Percentiles rank a stretch among this genome's conserved stretches.
Evolutionary conservation across 2,797 vertebrate genomes (phyloP).

Genomic region (Paguma larvata): DNA sequence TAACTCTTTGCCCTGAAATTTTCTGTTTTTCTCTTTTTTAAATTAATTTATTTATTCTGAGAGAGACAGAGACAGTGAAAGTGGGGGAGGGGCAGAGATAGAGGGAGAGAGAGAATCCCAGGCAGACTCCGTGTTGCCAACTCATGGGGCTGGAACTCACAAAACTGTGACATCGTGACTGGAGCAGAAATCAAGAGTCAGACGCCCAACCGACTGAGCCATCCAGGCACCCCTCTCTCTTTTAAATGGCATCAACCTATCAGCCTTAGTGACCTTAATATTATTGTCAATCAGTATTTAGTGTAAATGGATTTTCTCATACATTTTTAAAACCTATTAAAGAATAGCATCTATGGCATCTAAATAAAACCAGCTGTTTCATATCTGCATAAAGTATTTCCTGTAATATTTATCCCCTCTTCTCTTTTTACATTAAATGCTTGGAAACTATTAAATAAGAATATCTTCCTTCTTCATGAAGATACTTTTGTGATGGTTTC

Average conservation of each 20-base stretch:
- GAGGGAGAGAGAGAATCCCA: too few relatives aligned
- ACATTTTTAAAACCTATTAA: neutral
- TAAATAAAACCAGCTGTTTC: neutral
- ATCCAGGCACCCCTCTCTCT: neutral
- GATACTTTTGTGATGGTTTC: neutral
- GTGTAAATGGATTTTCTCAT: slow-evolving; percentile 15
- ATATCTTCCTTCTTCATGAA: neutral
- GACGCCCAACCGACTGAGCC: too few relatives aligned
- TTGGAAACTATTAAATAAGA: slow-evolving; percentile 39
- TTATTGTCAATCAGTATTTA: neutral
- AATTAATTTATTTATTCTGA: too few relatives aligned
- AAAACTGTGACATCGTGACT: too few relatives aligned
- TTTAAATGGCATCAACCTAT: neutral
- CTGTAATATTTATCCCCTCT: neutral
- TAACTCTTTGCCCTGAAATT: neutral
- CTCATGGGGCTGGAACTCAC: too few relatives aligned
- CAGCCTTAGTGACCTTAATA: neutral
- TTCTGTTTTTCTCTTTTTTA: neutral
- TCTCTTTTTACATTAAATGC: neutral
- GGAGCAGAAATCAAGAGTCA: too few relatives aligned
- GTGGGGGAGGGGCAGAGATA: too few relatives aligned
- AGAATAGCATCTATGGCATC: neutral
- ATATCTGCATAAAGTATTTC: neutral
- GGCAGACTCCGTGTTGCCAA: too few relatives aligned
- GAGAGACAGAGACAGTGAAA: too few relatives aligned